Conservation (phyloP, 1,140 invertebrate species). For the Cyclargus thomasi region DNA sequence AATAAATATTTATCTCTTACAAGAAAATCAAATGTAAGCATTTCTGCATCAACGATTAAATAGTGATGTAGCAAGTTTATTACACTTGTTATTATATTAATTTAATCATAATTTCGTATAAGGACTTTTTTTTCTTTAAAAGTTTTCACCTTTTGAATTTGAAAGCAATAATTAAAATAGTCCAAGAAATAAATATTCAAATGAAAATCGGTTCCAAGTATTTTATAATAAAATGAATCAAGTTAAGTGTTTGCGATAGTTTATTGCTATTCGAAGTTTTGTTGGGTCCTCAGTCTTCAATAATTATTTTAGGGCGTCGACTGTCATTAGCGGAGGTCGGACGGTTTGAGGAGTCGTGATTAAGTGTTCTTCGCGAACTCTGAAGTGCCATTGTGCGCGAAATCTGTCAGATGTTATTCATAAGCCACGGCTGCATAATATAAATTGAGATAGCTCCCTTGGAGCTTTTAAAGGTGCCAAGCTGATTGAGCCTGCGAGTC, state of each 20-base stretch:
- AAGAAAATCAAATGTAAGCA: neutral
- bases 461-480: too few species aligned
- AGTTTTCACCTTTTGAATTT: too few species aligned
- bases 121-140: too few species aligned
- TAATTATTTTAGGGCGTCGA: neutral
- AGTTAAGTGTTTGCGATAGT: neutral
- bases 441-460: neutral
- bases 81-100: too few species aligned
- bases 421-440: neutral
- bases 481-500: too few species aligned
- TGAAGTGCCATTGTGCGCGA: neutral
- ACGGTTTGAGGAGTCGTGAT: neutral
- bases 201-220: neutral
- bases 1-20: neutral
- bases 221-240: neutral
- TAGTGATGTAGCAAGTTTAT: too few species aligned
- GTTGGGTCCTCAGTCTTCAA: neutral
- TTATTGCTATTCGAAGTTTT: neutral
- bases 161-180: too few species aligned
- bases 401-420: neutral
- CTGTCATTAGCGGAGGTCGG: neutral
- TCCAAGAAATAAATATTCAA: too few species aligned
- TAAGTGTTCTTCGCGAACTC: neutral
- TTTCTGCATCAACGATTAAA: neutral
- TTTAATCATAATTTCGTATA: too few species aligned